Conservation (phyloP, 2,888 invertebrate genomes). For the Temnothorax unifasciatus region DNA sequence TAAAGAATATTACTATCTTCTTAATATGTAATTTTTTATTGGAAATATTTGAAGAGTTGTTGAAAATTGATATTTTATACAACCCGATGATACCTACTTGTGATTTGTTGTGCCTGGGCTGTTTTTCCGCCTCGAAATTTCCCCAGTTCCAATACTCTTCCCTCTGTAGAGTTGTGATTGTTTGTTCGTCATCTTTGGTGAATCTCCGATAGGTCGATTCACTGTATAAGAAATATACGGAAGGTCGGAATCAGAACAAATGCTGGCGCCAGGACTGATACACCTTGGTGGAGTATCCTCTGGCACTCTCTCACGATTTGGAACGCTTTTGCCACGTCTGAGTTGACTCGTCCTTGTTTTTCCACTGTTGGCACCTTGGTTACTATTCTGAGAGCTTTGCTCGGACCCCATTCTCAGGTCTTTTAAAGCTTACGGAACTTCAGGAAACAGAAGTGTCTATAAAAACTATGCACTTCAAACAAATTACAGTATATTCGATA, state of each 20-base stretch:
- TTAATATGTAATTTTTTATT: background rate
- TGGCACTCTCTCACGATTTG: slow-evolving; percentile 81
- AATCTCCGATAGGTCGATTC: slow-evolving; percentile 95
- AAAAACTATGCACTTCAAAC: background rate
- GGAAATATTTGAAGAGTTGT: background rate
- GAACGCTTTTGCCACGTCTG: slow-evolving; percentile 84
- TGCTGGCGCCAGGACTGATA: slow-evolving; percentile 94
- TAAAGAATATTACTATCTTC: background rate
- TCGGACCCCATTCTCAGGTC: slow-evolving; percentile 83
- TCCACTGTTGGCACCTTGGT: slow-evolving; percentile 71
- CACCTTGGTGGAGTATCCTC: slow-evolving; percentile 89
- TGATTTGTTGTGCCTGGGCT: slow-evolving; percentile 73
- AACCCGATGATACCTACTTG: slow-evolving; percentile 59
- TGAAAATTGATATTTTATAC: background rate
- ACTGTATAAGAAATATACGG: slow-evolving; percentile 97
- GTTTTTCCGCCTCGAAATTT: slow-evolving; percentile 81
- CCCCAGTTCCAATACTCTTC: slow-evolving; percentile 81
- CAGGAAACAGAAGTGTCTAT: background rate
- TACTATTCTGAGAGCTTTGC: slow-evolving; percentile 82
- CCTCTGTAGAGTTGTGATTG: slow-evolving; percentile 84
- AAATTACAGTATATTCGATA: background rate
- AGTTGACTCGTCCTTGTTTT: slow-evolving; percentile 79
- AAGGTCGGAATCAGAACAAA: slow-evolving; percentile 95
- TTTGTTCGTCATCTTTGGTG: slow-evolving; percentile 92
- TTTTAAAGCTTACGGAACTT: background rate